Base-by-base conservation (phyloP, 2,888 invertebrate genomes). In the Scaptomyza cyrtandrae region DNA sequence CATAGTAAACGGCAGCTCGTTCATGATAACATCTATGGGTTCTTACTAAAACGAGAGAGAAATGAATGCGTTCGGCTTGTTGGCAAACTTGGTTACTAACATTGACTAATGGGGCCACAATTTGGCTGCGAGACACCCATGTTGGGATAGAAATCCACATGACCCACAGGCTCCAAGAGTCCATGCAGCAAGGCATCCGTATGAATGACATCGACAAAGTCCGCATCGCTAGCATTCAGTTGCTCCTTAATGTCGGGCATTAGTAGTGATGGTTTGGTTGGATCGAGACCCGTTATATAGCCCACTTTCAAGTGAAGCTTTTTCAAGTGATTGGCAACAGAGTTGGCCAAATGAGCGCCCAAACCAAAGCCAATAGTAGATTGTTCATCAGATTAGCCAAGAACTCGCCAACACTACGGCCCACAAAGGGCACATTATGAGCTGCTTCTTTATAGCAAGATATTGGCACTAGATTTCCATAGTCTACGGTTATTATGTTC, bases 171-270 rank as follows among this genome's bases (percentile, higher is more conserved):
- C 69, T 93, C 93, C n/a, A 94, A 73, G 19, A 89, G 63, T 0
- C 94, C 94, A 56, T 93, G 93, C 59, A 93, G 91, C 48, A 94
- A 75, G 0, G 93, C 92, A 79, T 95, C 94, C 0, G 95, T 94
- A 77, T 95, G 95, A 9, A 95, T 92, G 0, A 94, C 93, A 75
- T 95, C 95, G 0, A 95, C 94, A 75, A 94, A 94, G 0, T 92
- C 90, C 0, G 94, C 95, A 82, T 95, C 95, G 1, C 81, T 88
- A 3, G 90, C 74, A 81, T 94, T 94, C 14, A 95, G 71, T 75
- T 93, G 94, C 49, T 90, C 92, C 0, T 89, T 93, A 0, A 93
- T 93, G 77, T 94, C 5, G 5, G 5, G 5, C 3, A 24, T 4
- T 24, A 24, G 24, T 24, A 24, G 95, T 4, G 94, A 78, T 0